phyloP scores from a whole-genome alignment of 92 coral and sea anemone genomes.

The Desmophyllum pertusum region DNA sequence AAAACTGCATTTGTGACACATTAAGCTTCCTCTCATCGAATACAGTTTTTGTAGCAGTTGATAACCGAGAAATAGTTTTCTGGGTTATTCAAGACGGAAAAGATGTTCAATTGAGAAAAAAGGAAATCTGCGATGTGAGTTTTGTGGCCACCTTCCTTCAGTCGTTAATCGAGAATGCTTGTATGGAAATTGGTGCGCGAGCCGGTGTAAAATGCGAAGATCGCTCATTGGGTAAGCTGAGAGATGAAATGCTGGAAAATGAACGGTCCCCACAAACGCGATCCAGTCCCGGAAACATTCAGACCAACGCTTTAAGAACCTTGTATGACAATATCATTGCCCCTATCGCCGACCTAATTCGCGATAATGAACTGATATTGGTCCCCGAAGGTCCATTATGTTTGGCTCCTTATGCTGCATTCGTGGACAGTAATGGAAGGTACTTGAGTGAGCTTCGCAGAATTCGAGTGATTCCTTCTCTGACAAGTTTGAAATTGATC shows the following conservation, averaged over 20 bases:
- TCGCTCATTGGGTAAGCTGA: background rate
- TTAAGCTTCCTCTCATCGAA: background rate
- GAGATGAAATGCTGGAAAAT: background rate
- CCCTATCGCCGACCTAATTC: background rate
- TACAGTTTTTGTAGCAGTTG: background rate
- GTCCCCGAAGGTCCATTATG: background rate
- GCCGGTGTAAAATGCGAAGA: background rate
- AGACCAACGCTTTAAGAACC: background rate
- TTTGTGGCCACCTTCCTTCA: no score
- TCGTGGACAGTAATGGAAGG: background rate
- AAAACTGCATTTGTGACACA: background rate
- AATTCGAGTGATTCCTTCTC: background rate
- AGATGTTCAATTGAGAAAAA: no score
- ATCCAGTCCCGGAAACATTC: background rate
- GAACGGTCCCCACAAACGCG: background rate
- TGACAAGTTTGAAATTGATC: background rate
- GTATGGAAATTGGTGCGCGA: no score
- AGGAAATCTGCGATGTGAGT: no score
- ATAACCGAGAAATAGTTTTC: background rate
- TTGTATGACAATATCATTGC: background rate
- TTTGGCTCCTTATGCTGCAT: no score
- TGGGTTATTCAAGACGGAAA: no score
- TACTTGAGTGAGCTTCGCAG: background rate
- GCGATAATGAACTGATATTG: background rate
- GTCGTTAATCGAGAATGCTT: no score